Evolutionary conservation across 2,797 vertebrate genomes (phyloP), one percentile per base, ranked within the genome.

Genomic region (Catostomus latipinnis): DNA sequence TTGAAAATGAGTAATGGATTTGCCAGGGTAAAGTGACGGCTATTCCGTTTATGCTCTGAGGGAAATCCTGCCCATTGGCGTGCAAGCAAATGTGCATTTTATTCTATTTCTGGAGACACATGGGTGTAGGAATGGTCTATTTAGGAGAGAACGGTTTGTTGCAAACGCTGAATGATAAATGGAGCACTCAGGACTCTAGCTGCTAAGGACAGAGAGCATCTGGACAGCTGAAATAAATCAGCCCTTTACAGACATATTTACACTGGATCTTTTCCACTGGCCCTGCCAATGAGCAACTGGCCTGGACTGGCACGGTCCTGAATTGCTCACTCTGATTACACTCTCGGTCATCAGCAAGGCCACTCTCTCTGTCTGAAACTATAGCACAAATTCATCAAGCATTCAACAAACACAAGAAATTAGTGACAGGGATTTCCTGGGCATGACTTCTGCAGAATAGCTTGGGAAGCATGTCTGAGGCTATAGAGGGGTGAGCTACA

Each of bases 181-280:
- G 13, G 34, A 58, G 46, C 0, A 12, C 54, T 50, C 43, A 34
- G 78, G 78, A 80, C 78, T 80, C 78, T 62, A 80, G 70, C 62
- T 67, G 78, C 78, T 66, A 46, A 66, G 45, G 45, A 80, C 61
- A 67, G 78, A 73, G 45, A 73, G 53, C 46, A 79, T 79, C 61
- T 72, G 77, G 77, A 65, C 69, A 66, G 46, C 60, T 49, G 69
- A 66, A 79, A 72, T 72, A 65, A 72, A 79, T 79, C 69, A 79
- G 16, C 53, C 60, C 48, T 54, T 57, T 63, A 65, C 69, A 79
- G 77, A 45, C 43, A 66, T 72, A 80, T 80, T 80, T 73, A 60
- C 10, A 58, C 61, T 80, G 78, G 78, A 80, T 73, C 46, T 45
- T 2, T 66, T 72, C 78, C 78, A 73, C 43, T 10, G 2, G 7